A percentile compares a stretch with the other conserved stretches of the same genome.
These are phyloP conservation scores for Uria aalge DNA, from an alignment of 2,113 vertebrate genomes.

Conservation along the genomic window DNA sequence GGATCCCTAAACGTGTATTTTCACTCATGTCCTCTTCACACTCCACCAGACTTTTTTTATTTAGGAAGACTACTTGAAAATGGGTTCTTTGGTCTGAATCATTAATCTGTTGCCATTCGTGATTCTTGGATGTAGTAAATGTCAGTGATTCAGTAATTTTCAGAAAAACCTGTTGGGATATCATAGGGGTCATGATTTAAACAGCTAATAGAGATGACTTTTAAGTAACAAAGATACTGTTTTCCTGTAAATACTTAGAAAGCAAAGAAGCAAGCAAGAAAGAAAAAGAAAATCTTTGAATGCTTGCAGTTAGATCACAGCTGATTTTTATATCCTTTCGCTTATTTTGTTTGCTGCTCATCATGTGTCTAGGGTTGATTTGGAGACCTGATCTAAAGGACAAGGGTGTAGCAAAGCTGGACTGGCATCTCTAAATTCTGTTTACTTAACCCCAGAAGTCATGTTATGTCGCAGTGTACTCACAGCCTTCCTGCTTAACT, in stretches of 20 bases:
- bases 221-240: neutral
- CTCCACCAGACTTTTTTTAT: neutral
- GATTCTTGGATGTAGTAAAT: neutral
- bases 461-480: neutral
- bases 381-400: neutral
- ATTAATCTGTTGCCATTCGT: neutral
- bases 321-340: neutral
- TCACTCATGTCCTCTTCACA: neutral
- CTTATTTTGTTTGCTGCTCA: neutral
- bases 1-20: neutral
- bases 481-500: neutral
- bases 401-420: neutral
- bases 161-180: neutral
- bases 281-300: neutral
- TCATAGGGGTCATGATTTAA: neutral
- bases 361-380: neutral
- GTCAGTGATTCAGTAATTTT: neutral
- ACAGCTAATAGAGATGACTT: neutral
- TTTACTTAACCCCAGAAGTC: neutral
- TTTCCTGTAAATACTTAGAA: neutral
- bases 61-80: neutral
- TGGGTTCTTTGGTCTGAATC: neutral
- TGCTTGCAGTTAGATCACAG: neutral
- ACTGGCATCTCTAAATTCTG: neutral
- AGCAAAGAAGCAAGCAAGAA: neutral